Base-by-base conservation (phyloP, 2,113 vertebrate genomes). In the Erythrolamprus reginae region DNA sequence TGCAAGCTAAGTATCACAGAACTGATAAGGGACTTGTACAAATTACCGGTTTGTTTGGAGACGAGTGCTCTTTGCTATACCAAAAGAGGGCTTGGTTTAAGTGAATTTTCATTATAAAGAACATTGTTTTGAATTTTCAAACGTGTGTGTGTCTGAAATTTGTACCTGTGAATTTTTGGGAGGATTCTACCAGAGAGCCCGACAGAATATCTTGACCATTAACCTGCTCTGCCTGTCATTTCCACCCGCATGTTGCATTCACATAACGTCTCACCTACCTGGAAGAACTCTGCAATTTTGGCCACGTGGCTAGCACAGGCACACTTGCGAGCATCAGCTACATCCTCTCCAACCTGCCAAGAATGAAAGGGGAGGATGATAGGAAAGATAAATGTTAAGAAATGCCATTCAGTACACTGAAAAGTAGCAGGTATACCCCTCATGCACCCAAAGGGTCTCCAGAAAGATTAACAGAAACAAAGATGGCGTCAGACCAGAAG, bases 241-340 rank as follows among this genome's bases (percentile, higher is more conserved):
- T n/a, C 70, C 4, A 4, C 24, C 12, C 4, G 86, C 17, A 28
- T 21, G 8, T 33, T 23, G 51, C 53, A 58, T 15, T 24, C 58
- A 5, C 0, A n/a, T 12, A 61, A 48, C 26, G 50, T 38, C 4
- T 1, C 61, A 91, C 97, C 82, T 94, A 99, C 99, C 98, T 99
- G 99, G 97, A 99, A 99, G 97, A 99, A 99, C 92, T 99, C 99
- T 0, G 99, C 99, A 15, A 99, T 98, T 95, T 98, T 98, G 94
- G 99, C 98, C 56, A 99, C 99, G 0, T 99, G 99, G 95, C 98
- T 99, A 94, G 99, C 99, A 48, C 99, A 99, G 87, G 98, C 98
- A 33, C 99, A 99, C 96, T 99, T 99, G 92, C 99, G 98, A 93
- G 98, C 98, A 5, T 99, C 99, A 0, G 98, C 97, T 77, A 99